These are phyloP conservation scores for Urocynchramus pylzowi DNA, from an alignment of 2,113 vertebrate genomes.

Conservation along the genomic window DNA sequence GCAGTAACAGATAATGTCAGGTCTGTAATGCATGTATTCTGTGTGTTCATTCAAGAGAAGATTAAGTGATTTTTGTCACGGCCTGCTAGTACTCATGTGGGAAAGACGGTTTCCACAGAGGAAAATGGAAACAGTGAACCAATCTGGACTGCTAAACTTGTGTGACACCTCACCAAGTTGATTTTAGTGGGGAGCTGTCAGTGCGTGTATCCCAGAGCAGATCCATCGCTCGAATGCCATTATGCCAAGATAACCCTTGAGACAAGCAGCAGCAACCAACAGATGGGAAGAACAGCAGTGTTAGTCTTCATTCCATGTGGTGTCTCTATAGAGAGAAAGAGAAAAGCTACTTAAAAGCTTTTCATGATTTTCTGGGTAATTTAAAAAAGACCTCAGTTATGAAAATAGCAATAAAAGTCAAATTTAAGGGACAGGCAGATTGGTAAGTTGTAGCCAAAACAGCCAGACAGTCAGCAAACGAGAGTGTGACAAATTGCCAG, in stretches of 20 bases:
- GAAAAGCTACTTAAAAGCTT: background rate
- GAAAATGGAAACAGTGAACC: background rate
- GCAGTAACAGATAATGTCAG: background rate
- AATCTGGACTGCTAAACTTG: background rate
- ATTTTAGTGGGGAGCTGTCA: background rate
- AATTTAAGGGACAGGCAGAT: background rate
- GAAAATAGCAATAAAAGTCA: background rate
- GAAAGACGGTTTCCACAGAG: background rate
- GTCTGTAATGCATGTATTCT: background rate
- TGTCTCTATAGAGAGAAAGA: background rate
- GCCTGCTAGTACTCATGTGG: background rate
- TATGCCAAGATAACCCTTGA: background rate
- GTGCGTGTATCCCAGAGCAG: background rate
- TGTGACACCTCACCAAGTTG: background rate
- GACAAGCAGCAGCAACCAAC: background rate
- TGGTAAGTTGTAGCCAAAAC: background rate
- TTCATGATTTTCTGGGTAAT: background rate
- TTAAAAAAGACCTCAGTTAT: background rate
- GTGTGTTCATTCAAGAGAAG: background rate
- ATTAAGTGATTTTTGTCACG: background rate
- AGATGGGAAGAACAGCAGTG: constrained; percentile 33
- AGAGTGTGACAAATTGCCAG: background rate
- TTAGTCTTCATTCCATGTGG: background rate
- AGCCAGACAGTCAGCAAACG: background rate
- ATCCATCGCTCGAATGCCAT: background rate